These are phyloP conservation scores for Ataeniobius toweri DNA, from an alignment of 2,797 vertebrate species.

Conservation along the genomic window DNA sequence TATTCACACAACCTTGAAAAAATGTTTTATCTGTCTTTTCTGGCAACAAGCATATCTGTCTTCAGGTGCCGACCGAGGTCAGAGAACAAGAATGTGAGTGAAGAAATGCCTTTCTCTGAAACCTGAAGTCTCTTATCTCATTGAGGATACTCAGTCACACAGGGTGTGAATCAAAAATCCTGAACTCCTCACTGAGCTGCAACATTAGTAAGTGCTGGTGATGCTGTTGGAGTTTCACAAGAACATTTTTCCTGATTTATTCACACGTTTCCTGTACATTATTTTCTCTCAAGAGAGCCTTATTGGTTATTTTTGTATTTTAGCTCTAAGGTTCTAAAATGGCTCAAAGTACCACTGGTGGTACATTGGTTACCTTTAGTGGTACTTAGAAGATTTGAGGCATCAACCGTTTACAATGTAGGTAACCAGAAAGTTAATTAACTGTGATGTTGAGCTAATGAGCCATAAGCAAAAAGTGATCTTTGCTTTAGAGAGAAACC, in stretches of 20 bases:
- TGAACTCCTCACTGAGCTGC: not conserved
- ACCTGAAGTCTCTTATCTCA: not conserved
- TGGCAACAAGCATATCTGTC: not conserved
- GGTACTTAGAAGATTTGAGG: too few relatives aligned
- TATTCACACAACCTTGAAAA: not conserved
- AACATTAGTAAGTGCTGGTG: too few relatives aligned
- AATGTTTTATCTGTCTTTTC: not conserved
- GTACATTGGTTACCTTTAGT: too few relatives aligned
- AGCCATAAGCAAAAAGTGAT: not conserved
- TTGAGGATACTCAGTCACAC: not conserved
- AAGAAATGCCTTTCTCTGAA: not conserved
- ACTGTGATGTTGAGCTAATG: not conserved
- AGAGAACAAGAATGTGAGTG: not conserved
- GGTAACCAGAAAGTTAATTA: not conserved
- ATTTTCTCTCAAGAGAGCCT: too few relatives aligned
- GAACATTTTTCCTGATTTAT: too few relatives aligned
- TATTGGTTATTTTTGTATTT: too few relatives aligned
- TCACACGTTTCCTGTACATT: too few relatives aligned
- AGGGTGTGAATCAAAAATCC: not conserved
- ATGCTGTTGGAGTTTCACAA: too few relatives aligned
- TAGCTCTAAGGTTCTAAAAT: too few relatives aligned
- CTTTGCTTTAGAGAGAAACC: too few relatives aligned
- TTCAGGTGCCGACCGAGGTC: not conserved
- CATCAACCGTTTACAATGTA: too few relatives aligned
- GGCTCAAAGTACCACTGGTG: too few relatives aligned